Base-by-base conservation (phyloP, 2,888 invertebrate genomes). In the Stegophylla sp. region DNA sequence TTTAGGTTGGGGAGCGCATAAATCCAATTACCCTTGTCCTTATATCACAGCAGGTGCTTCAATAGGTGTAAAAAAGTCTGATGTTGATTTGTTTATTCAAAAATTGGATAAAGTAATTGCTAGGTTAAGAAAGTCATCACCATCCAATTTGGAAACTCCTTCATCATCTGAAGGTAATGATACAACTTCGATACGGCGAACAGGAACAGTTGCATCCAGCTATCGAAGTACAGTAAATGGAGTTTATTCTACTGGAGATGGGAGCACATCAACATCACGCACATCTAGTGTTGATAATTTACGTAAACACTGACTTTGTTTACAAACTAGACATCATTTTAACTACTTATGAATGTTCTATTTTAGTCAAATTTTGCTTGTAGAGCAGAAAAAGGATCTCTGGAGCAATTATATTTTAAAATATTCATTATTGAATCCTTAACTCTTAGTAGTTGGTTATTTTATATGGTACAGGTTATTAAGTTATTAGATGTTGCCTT, bases 41-140 rank as follows among this genome's bases (percentile, higher is more conserved):
- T 94, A 94, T 85, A 87, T 94, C 83, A 94, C 93, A 4, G 92
- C 91, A 72, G 93, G 93, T 20, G 92, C 93, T 3, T 89, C 91
- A 9, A 86, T 94, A 53, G 93, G 93, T 4, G 89, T 92, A 86
- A 89, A 89, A 66, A 88, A 88, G 83, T 85, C 86, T 3, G 93
- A 94, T 84, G 89, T 93, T n/a, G 91, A 92, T 85, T 86, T 87
- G 28, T 93, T 93, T 86, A 87, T 92, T 69, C 88, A 89, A 83
- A 89, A 91, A 84, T 86, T 94, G 69, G 88, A 90, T 82, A 90
- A 91, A 86, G 90, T 91, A 74, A 84, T 90, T 15, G 84, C 85
- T 2, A 88, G 88, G 84, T 84, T 86, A 64, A 86, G 85, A 83
- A 84, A 85, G 67, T 85, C 85, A 43, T 85, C 85, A 15, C 85